Evolutionary conservation across 2,888 invertebrate species (phyloP), one percentile per base, ranked within the genome.

Genomic region (Hipparchia sbordonii): DNA sequence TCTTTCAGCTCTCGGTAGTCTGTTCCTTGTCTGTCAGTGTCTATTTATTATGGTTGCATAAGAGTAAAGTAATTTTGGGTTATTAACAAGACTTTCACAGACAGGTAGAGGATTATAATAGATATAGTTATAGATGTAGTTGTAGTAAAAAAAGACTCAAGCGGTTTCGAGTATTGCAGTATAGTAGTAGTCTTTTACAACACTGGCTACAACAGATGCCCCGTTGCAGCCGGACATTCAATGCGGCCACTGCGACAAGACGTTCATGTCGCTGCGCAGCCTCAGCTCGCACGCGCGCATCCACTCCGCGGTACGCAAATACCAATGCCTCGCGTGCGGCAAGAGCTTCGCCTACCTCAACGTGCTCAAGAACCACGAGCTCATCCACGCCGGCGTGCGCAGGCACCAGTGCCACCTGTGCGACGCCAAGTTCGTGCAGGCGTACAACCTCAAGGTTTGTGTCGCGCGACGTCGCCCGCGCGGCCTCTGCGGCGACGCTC

Each of bases 381-480:
- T 95, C 76, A 96, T 96, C 33, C 97, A 97, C 80, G 94, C 95
- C 0, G 96, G 96, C 0, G 89, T 96, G 54, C 96, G 96, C 83
- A 95, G 96, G 76, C 96, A 95, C 79, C 94, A 95, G 12, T 97
- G 97, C 79, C 95, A 96, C 80, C 90, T 96, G 62, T 97, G 97
- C 81, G 95, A 96, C 85, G 94, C 93, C 80, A 94, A 88, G 79
- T 92, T 93, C 77, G 90, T 92, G 56, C 93, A 93, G 79, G 85
- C 85, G 2, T 89, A 89, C 78, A 94, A 93, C 81, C 85, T 94
- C 51, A 92, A 93, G 90, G 94, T 94, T 76, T 78, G 80, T 70
- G 71, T 39, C 68, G 13, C 57, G 46, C 48, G 46, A 39, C 23
- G n/a, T 13, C 57, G 13, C 79, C 94, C 95, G 12, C 97, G 97